Percentiles rank a stretch among this genome's conserved stretches.
Conservation (phyloP, 2,888 invertebrate genomes). For the Drosophila paranaensis region DNA sequence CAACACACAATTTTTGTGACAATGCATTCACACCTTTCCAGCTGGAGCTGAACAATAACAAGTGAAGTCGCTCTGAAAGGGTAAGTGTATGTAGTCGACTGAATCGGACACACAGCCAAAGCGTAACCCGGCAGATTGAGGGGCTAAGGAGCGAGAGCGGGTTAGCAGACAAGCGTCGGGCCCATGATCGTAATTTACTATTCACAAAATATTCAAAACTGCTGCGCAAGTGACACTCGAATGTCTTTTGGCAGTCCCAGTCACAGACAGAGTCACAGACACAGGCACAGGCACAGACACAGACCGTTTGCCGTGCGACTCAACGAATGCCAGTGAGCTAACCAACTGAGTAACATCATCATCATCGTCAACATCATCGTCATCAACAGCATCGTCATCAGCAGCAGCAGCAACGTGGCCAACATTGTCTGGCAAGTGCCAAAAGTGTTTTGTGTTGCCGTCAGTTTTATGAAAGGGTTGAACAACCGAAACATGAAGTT, state of each 20-base stretch:
- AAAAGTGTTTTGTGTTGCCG: constrained; percentile 60
- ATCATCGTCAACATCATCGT: constrained; percentile 11
- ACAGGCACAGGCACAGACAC: constrained; percentile 13
- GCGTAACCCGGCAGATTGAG: not conserved
- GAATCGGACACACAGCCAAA: no score
- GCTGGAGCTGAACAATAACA: constrained; percentile 23
- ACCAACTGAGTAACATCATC: constrained; percentile 31
- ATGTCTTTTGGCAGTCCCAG: constrained; percentile 70
- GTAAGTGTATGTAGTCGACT: constrained; percentile 8
- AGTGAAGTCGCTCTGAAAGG: constrained; percentile 46
- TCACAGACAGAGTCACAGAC: constrained; percentile 24
- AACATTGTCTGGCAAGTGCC: constrained; percentile 62
- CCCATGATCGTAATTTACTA: constrained; percentile 75
- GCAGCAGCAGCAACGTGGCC: constrained; percentile 3
- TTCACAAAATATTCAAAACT: constrained; percentile 78
- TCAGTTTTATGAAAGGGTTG: constrained; percentile 24
- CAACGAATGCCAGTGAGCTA: constrained; percentile 15
- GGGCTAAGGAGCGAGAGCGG: not conserved
- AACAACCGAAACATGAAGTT: constrained; percentile 27
- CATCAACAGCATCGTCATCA: constrained; percentile 1
- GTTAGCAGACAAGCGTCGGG: constrained; percentile 11
- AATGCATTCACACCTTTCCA: constrained; percentile 54
- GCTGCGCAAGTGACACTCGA: constrained; percentile 75
- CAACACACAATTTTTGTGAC: constrained; percentile 50
- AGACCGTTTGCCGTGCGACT: not conserved